Evolutionary conservation across 2,113 vertebrate genomes (phyloP).

Genomic region (Leptobrachium ailaonicum): DNA sequence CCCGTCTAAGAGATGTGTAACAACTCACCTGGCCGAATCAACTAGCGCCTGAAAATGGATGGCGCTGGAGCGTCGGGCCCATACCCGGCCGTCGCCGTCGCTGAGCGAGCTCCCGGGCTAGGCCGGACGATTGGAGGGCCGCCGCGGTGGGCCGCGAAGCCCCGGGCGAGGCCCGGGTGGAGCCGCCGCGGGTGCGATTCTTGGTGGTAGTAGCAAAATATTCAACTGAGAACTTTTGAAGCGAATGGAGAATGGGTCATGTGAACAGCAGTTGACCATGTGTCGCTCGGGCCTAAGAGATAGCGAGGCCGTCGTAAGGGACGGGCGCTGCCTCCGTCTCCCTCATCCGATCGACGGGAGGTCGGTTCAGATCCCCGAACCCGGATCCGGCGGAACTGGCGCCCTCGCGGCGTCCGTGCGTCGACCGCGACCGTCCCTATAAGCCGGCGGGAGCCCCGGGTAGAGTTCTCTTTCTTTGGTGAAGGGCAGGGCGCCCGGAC

Average conservation of each 20-base stretch:
- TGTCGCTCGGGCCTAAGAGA: slow-evolving; percentile 37
- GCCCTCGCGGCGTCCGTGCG: not conserved
- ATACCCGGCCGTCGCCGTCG: no score
- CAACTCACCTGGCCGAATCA: slow-evolving; percentile 35
- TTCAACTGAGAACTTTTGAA: not conserved
- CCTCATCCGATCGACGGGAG: slow-evolving; percentile 23
- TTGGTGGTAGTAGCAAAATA: not conserved
- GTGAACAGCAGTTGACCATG: slow-evolving; percentile 38
- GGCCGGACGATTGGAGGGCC: not conserved
- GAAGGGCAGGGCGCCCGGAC: slow-evolving; percentile 41
- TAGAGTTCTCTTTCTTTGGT: slow-evolving; percentile 47
- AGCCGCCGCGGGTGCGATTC: no score
- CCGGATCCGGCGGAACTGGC: slow-evolving; percentile 31
- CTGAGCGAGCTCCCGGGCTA: not conserved
- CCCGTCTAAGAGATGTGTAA: not conserved
- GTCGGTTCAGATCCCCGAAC: slow-evolving; percentile 34
- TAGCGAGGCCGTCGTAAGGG: not conserved
- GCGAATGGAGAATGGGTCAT: slow-evolving; percentile 40
- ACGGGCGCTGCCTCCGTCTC: no score
- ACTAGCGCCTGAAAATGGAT: slow-evolving; percentile 44
- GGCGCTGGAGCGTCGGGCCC: no score
- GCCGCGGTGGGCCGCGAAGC: not conserved
- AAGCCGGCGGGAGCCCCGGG: slow-evolving; percentile 23
- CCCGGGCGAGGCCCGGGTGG: not conserved
- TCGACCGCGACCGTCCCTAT: no score